Base-by-base conservation (phyloP, 2,113 vertebrate genomes). In the Barnardius zonarius region DNA sequence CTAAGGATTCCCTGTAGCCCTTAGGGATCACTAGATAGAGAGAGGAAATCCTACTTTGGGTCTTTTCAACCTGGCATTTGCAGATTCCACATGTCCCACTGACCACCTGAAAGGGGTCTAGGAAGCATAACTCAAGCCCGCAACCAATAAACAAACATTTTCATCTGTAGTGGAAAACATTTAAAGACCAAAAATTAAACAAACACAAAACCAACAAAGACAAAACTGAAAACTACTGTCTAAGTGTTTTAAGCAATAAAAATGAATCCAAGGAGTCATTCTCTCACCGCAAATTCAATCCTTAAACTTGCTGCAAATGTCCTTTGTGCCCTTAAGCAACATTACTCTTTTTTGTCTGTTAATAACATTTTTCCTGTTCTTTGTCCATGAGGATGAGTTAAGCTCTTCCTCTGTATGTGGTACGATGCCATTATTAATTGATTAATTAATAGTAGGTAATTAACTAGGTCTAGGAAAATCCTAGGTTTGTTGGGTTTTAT, bases 391-490 rank as follows among this genome's bases (percentile, higher is more conserved):
- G 18, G 25, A 70, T 13, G 22, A 55, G 30, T 30, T 51, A 39
- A 77, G 7, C 10, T 78, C 13, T 59, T 10, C 6, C 28, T 64
- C 57, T 15, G 1, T 4, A 27, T 6, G 12, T 64, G 55, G 4
- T 17, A 12, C 4, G 22, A 33, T 30, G 41, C 17, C 10, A 5
- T 70, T 67, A 86, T 25, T 55, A 66, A 80, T 63, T 17, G 8
- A 22, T 43, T 68, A 10, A 67, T 94, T 85, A 90, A 46, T n/a
- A 70, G 9, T 5, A 41, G 30, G 5, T n/a, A 66, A 63, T 35
- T 74, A 90, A 57, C 51, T 30, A 62, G 41, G n/a, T 30, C 81
- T 66, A 90, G 61, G 90, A 85, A 95, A 88, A 31, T 68, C 68
- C 43, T n/a, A 30, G 6, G 80, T 77, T 19, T 27, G 8, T 13